phyloP scores from a whole-genome alignment of 1,140 invertebrate species.

The Pemphigus obesinymphae region DNA sequence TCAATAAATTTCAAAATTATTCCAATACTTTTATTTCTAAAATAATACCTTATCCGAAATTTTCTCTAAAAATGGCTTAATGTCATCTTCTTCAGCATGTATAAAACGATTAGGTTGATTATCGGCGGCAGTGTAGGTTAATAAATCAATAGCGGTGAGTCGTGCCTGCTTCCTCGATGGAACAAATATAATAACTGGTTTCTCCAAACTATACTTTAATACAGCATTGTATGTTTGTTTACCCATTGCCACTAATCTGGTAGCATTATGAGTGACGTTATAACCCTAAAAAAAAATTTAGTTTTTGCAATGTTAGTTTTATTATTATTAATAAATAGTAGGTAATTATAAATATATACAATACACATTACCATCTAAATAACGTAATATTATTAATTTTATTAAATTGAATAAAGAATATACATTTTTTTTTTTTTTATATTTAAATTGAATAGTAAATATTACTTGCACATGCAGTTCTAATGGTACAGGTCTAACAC shows the following conservation, averaged over 20 bases:
- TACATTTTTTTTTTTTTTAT: too few species aligned
- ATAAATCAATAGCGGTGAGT: conserved; percentile 88
- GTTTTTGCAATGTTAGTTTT: too few species aligned
- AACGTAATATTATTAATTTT: too few species aligned
- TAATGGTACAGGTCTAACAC: conserved; percentile 88
- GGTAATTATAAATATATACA: too few species aligned
- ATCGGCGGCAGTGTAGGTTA: conserved; percentile 89
- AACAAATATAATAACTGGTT: conserved; percentile 94
- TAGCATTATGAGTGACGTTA: conserved; percentile 95
- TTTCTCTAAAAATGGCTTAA: conserved; percentile 80
- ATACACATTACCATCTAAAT: too few species aligned
- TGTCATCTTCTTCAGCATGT: conserved; percentile 78
- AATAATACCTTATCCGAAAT: conserved; percentile 71
- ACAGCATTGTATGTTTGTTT: conserved; percentile 96
- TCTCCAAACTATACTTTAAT: conserved; percentile 76
- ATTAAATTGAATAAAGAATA: too few species aligned
- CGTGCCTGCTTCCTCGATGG: conserved; percentile 89
- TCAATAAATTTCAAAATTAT: not conserved
- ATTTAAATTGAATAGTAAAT: not conserved
- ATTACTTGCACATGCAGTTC: conserved; percentile 83
- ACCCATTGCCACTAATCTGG: conserved; percentile 91
- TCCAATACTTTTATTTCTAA: not conserved
- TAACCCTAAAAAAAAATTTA: conserved; percentile 65
- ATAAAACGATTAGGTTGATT: conserved; percentile 79
- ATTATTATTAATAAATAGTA: too few species aligned